A percentile compares a stretch with the other conserved stretches of the same genome.
phyloP scores from a whole-genome alignment of 2,888 invertebrate species.

The Lithophane socia region DNA sequence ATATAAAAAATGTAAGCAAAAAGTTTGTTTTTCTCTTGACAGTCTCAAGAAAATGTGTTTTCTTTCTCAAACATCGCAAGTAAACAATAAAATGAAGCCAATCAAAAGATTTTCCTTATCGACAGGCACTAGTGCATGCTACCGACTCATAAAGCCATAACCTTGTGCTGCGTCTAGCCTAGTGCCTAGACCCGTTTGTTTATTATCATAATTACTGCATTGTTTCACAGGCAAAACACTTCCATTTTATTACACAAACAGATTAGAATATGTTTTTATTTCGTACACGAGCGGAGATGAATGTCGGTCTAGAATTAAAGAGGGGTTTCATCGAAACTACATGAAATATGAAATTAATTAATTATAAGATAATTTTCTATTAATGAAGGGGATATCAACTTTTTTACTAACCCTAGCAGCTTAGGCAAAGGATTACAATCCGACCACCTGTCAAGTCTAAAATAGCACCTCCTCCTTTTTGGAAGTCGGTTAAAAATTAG shows the following conservation, averaged over 20 bases:
- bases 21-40: neutral
- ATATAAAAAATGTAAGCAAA: neutral
- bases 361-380: slow-evolving; percentile 19
- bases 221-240: slow-evolving; percentile 53
- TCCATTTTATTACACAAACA: slow-evolving; percentile 42
- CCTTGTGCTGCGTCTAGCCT: slow-evolving; percentile 65
- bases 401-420: neutral
- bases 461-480: no score
- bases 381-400: neutral
- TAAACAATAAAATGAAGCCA: slow-evolving; percentile 12
- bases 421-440: neutral
- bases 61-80: neutral
- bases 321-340: neutral
- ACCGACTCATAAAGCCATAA: slow-evolving; percentile 36
- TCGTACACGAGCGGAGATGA: slow-evolving; percentile 33
- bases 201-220: slow-evolving; percentile 63
- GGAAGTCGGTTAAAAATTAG: no score
- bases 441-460: no score
- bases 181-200: slow-evolving; percentile 61
- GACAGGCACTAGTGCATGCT: slow-evolving; percentile 30
- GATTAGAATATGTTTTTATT: slow-evolving; percentile 41
- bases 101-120: slow-evolving; percentile 34
- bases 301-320: neutral
- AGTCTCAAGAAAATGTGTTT: neutral
- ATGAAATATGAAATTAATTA: neutral